These are phyloP conservation scores for Phenganax stokvisi DNA, from an alignment of 92 coral and sea anemone species.

Conservation along the genomic window DNA sequence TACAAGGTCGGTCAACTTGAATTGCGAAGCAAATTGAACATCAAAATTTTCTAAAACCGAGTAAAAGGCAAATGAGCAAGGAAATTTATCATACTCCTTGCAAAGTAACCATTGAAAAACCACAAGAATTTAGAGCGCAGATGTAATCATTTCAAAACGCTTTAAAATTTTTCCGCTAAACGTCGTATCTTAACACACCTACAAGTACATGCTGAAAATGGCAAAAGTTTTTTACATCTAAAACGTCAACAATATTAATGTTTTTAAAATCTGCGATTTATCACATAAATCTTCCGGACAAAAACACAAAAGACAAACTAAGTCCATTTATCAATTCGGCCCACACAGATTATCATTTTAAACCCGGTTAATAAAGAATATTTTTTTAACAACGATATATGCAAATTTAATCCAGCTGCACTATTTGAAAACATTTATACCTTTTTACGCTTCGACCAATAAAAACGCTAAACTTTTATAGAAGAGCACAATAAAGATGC, in stretches of 20 bases:
- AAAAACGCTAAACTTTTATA: not conserved
- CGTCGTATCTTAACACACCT: not conserved
- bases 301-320: constrained; percentile 4
- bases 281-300: constrained; percentile 5
- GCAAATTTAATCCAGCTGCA: not conserved
- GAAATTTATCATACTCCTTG: not conserved
- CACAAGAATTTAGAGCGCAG: not conserved
- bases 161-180: not conserved
- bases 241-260: not conserved
- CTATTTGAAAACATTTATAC: not conserved
- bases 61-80: not conserved
- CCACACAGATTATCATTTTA: not conserved
- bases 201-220: not conserved
- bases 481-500: not conserved
- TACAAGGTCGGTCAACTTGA: no score
- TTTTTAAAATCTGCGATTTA: not conserved
- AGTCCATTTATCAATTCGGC: not conserved
- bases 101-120: not conserved
- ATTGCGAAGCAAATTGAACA: no score
- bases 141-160: not conserved
- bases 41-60: not conserved
- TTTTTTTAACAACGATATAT: not conserved
- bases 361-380: not conserved
- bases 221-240: not conserved
- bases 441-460: not conserved